Evolutionary conservation across 2,888 invertebrate genomes (phyloP).

Genomic region (Heliconius cydno): DNA sequence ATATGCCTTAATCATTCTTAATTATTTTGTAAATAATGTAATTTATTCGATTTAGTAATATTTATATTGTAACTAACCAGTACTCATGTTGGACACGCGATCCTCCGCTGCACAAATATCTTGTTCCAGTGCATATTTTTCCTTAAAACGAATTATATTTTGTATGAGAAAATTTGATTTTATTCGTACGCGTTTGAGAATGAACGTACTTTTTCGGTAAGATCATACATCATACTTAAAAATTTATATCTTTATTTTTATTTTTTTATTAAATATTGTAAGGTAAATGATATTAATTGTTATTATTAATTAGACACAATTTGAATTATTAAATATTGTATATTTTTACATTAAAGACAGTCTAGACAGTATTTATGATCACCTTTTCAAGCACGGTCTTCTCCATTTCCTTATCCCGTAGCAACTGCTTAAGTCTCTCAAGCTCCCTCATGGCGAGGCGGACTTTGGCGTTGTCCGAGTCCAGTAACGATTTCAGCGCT

Average conservation of each 20-base stretch:
- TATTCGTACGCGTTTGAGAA: neutral
- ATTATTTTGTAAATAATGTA: neutral
- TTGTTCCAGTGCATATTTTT: constrained; percentile 72
- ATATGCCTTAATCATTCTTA: neutral
- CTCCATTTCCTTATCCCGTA: constrained; percentile 74
- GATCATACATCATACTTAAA: no score
- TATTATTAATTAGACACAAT: no score
- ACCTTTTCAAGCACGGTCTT: constrained; percentile 72
- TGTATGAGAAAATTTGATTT: neutral
- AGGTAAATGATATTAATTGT: no score
- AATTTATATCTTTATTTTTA: no score
- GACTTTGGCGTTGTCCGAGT: constrained; percentile 83
- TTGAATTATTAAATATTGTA: no score
- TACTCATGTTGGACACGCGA: constrained; percentile 71
- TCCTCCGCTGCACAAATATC: constrained; percentile 75
- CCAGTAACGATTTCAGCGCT: constrained; percentile 82
- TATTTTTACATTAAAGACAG: no score
- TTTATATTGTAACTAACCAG: constrained; percentile 56
- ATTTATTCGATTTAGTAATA: neutral
- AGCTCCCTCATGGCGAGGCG: constrained; percentile 75
- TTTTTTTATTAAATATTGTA: no score
- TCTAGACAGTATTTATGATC: constrained; percentile 28
- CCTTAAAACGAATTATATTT: constrained; percentile 55
- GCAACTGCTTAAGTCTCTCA: constrained; percentile 74
- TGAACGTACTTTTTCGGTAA: no score